Evolutionary conservation across 2,888 invertebrate genomes (phyloP).

Genomic region (Theretra japonica): DNA sequence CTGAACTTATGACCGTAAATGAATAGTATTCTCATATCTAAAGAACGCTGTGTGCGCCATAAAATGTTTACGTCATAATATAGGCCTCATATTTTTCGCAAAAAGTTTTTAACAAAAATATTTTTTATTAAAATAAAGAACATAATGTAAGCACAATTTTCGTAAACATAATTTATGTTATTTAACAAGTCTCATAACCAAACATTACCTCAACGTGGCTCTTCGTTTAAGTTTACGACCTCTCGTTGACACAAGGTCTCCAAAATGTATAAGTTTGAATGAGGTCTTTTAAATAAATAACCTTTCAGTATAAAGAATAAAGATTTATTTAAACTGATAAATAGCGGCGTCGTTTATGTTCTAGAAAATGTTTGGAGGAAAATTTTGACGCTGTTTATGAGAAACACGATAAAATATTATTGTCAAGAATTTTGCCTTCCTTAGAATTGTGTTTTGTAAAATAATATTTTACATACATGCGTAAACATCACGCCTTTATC

Average conservation of each 20-base stretch:
- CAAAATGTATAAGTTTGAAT: slow-evolving; percentile 11
- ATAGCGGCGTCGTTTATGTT: not conserved
- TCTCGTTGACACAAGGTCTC: slow-evolving; percentile 20
- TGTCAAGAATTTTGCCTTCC: too few species aligned
- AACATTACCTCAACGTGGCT: slow-evolving; percentile 15
- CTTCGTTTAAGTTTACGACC: slow-evolving; percentile 17
- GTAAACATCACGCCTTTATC: too few species aligned
- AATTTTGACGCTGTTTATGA: too few species aligned
- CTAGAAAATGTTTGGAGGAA: too few species aligned
- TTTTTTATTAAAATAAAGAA: slow-evolving; percentile 5
- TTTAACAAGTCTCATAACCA: slow-evolving; percentile 16
- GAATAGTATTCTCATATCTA: not conserved
- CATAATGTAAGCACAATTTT: slow-evolving; percentile 27
- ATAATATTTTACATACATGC: too few species aligned
- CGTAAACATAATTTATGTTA: slow-evolving; percentile 25
- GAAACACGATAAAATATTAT: too few species aligned
- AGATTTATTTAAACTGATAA: slow-evolving; percentile 21
- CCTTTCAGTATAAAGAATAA: not conserved
- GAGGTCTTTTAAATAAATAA: slow-evolving; percentile 15
- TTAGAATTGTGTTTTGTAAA: too few species aligned
- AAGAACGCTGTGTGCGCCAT: too few species aligned
- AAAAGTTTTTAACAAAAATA: not conserved
- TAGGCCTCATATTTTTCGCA: too few species aligned
- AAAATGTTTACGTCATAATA: too few species aligned
- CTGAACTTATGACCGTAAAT: slow-evolving; percentile 11